A percentile compares a stretch with the other conserved stretches of the same genome.
Evolutionary conservation across 2,888 invertebrate species (phyloP).

Genomic region (Pteria penguin): DNA sequence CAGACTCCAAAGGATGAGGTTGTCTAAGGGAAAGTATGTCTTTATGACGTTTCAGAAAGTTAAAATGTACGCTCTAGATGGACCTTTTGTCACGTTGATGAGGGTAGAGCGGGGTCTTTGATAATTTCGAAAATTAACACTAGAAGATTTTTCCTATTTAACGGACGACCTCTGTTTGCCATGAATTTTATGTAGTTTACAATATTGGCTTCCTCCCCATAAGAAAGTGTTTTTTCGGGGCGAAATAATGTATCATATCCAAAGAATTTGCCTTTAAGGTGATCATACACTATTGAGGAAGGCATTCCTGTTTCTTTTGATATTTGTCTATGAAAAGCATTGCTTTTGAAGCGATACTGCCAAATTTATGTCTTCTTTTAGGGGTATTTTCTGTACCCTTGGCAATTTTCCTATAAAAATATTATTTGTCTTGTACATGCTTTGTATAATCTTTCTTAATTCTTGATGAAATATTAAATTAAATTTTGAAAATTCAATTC

Average conservation of each 20-base stretch:
- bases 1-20: not conserved
- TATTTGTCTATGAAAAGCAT: not conserved
- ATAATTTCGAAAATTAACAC: not conserved
- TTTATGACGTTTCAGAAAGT: not conserved
- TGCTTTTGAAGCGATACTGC: not conserved
- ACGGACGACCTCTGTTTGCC: not conserved
- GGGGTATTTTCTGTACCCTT: not conserved
- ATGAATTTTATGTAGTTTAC: not conserved
- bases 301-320: not conserved
- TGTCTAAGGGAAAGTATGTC: not conserved
- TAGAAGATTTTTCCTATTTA: not conserved
- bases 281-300: not conserved
- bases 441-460: too few relatives aligned
- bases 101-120: not conserved
- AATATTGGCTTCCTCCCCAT: not conserved
- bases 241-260: not conserved
- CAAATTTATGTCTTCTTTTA: not conserved
- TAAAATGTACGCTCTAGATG: not conserved
- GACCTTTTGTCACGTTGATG: not conserved
- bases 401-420: too few relatives aligned
- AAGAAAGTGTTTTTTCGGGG: not conserved
- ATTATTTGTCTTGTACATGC: too few relatives aligned
- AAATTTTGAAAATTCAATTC: too few relatives aligned
- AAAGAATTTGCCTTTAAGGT: not conserved
- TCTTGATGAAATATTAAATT: too few relatives aligned